A percentile compares a stretch with the other conserved stretches of the same genome.
Evolutionary conservation across 2,113 vertebrate species (phyloP).

Genomic region (Daphoenositta chrysoptera): DNA sequence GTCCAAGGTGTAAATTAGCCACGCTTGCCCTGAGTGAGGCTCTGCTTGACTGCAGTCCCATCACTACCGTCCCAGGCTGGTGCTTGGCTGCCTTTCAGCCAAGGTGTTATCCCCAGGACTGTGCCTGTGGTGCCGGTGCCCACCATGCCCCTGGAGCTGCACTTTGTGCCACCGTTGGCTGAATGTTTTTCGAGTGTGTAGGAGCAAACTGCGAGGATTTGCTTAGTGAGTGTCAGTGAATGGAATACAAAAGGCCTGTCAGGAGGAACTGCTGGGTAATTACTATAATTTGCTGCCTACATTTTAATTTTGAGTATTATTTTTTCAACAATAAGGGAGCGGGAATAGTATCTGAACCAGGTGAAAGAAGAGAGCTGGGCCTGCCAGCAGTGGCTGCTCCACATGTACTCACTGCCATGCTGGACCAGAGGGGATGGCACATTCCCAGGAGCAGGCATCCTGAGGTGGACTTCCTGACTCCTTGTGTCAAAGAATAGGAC

Average conservation of each 20-base stretch:
- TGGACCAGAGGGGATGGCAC: neutral
- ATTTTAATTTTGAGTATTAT: slow-evolving; percentile 49
- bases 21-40: neutral
- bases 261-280: slow-evolving; percentile 50
- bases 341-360: slow-evolving; percentile 24
- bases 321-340: slow-evolving; percentile 56
- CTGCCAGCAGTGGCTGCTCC: neutral
- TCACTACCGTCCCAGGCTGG: neutral
- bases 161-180: neutral
- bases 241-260: slow-evolving; percentile 56
- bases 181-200: neutral
- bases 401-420: neutral
- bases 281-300: slow-evolving; percentile 50
- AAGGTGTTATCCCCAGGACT: neutral
- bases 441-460: neutral
- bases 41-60: neutral
- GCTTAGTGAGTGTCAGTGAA: slow-evolving; percentile 42
- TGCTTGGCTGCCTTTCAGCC: neutral
- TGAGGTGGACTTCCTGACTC: neutral
- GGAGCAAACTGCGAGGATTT: slow-evolving; percentile 37
- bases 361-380: neutral
- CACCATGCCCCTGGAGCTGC: neutral
- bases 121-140: rapidly evolving
- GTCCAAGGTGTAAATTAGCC: rapidly evolving
- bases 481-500: neutral